phyloP scores from a whole-genome alignment of 2,113 vertebrate genomes.

The Platysternon megacephalum region DNA sequence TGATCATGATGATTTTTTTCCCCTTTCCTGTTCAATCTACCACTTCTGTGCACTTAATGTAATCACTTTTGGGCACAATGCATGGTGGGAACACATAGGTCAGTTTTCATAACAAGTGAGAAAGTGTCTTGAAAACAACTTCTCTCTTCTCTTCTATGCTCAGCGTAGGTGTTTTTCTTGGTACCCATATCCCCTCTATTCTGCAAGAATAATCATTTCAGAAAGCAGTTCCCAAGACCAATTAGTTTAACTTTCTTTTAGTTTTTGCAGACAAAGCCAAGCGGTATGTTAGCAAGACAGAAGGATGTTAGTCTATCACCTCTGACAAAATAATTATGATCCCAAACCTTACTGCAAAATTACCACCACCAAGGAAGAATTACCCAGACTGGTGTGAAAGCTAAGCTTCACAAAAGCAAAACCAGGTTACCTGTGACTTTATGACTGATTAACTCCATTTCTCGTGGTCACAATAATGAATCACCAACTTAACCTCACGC shows the following conservation, averaged over 20 bases:
- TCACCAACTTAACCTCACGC: neutral
- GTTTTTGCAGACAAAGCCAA: neutral
- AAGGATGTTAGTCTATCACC: neutral
- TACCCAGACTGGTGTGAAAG: neutral
- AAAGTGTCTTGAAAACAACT: neutral
- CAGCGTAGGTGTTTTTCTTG: neutral
- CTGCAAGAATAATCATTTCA: neutral
- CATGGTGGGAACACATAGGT: neutral
- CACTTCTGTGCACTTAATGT: neutral
- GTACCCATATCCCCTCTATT: neutral
- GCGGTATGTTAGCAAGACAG: neutral
- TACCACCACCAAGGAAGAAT: neutral
- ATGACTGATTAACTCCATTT: neutral
- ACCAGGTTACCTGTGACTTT: neutral
- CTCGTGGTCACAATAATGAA: neutral
- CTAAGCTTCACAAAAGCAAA: neutral
- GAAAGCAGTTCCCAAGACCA: neutral
- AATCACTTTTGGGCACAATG: neutral
- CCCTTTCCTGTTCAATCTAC: neutral
- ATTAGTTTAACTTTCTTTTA: neutral
- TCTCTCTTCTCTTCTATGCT: neutral
- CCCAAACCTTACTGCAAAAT: neutral
- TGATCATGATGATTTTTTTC: neutral
- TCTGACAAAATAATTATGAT: rapidly evolving
- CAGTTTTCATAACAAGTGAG: neutral